Base-by-base conservation (phyloP, 1,140 invertebrate genomes). In the Rhagoletis zephyria region DNA sequence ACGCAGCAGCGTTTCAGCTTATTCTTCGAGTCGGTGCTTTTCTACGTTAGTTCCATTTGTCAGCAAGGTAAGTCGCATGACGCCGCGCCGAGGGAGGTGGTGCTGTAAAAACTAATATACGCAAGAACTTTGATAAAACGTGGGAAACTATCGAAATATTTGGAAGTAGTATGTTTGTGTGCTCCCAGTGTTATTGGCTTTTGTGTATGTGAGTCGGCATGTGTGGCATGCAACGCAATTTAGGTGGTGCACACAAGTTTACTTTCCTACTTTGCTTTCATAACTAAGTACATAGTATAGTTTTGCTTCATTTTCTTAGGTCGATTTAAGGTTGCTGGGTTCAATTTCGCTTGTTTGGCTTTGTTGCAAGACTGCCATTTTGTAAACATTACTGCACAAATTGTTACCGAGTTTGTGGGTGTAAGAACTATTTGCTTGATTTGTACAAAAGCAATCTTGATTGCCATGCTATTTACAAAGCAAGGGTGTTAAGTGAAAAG, bases 21-120 rank as follows among this genome's bases (percentile, higher is more conserved):
- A 4, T 90, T 92, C n/a, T 86, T 91, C n/a, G 91, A 92, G 30
- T 92, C 91, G n/a, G 87, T 92, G 3, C 89, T 94, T 3, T 92
- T 93, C 70, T 93, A 91, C 81, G 90, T 94, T 51, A 93, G 93
- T 48, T 93, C 93, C 3, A 92, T 94, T 77, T 93, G 93, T 51
- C 93, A 94, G 74, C 93, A 94, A 90, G 93, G 91, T 90, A 88
- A 88, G 65, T 14, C n/a, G n/a, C 14, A 6, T 63, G 51, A 30
- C 30, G 30, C 30, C 30, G 30, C 30, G 30, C 30, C 30, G 0
- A 30, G 2, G 2, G 19, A 51, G 45, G n/a, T 19, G n/a, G 42
- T 45, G 9, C n/a, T 2, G 40, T 12, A 16, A 45, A 74, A 74
- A 4, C 67, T 45, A 74, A 74, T 45, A 45, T 48, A 74, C 40